These are phyloP conservation scores for Sebastes iracundus DNA, from an alignment of 2,797 vertebrate genomes.

Conservation along the genomic window DNA sequence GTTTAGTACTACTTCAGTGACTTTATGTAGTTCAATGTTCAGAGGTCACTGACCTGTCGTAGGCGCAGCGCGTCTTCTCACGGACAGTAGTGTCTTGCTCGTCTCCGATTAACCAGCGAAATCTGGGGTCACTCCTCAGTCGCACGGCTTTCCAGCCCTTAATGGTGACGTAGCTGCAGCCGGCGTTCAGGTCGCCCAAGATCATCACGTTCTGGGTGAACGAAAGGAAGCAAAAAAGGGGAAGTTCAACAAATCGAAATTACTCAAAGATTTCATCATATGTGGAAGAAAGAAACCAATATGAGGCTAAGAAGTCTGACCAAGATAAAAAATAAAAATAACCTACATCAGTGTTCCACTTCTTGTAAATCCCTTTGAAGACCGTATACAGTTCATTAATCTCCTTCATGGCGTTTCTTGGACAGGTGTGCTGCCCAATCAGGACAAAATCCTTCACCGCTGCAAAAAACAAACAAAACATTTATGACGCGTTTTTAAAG, in stretches of 20 bases:
- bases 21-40: background rate
- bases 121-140: slow-evolving; percentile 79
- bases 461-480: slow-evolving; percentile 40
- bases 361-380: slow-evolving; percentile 77
- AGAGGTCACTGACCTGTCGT: slow-evolving; percentile 82
- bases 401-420: slow-evolving; percentile 84
- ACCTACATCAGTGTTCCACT: slow-evolving; percentile 84
- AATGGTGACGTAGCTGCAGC: slow-evolving; percentile 83
- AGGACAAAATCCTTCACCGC: slow-evolving; percentile 85
- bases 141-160: slow-evolving; percentile 80
- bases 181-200: slow-evolving; percentile 88
- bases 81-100: slow-evolving; percentile 86
- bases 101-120: slow-evolving; percentile 87
- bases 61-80: slow-evolving; percentile 85
- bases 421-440: slow-evolving; percentile 85
- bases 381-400: slow-evolving; percentile 83
- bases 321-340: background rate
- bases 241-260: background rate
- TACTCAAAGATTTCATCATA: background rate
- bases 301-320: background rate
- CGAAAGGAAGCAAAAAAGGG: slow-evolving; percentile 5
- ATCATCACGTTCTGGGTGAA: slow-evolving; percentile 84
- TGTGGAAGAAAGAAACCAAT: background rate
- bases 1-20: background rate
- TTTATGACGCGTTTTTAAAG: background rate